Evolutionary conservation across 2,888 invertebrate species (phyloP).

Genomic region (Drymonia ruficornis): DNA sequence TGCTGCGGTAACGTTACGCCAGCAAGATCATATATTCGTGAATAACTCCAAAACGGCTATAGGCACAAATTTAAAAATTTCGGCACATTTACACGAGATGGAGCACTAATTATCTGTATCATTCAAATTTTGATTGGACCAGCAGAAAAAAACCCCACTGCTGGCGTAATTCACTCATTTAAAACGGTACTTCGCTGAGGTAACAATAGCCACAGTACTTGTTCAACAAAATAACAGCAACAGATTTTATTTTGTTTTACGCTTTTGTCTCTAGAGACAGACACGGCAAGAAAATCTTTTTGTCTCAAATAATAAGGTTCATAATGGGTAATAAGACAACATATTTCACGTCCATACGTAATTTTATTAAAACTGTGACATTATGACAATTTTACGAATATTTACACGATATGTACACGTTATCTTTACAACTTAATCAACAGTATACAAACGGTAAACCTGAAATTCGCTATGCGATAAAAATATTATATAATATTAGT

Average conservation of each 20-base stretch:
- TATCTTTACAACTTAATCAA: slow-evolving; percentile 61
- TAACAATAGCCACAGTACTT: slow-evolving; percentile 12
- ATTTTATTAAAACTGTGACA: slow-evolving; percentile 75
- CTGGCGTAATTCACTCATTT: too few species aligned
- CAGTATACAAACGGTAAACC: slow-evolving; percentile 70
- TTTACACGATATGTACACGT: slow-evolving; percentile 83
- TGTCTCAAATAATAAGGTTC: slow-evolving; percentile 4
- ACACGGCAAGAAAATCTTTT: not conserved
- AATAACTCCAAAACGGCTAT: too few species aligned
- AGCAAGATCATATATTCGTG: too few species aligned
- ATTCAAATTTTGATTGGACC: too few species aligned
- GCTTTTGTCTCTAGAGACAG: not conserved
- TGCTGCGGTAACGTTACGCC: too few species aligned
- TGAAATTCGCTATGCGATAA: slow-evolving; percentile 72
- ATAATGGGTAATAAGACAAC: slow-evolving; percentile 10
- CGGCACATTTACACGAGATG: too few species aligned
- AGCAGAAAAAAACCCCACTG: too few species aligned
- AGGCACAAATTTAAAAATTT: too few species aligned
- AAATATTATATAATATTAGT: slow-evolving; percentile 68
- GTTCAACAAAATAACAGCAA: slow-evolving; percentile 13
- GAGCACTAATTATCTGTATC: too few species aligned
- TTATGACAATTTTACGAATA: slow-evolving; percentile 71
- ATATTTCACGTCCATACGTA: slow-evolving; percentile 55
- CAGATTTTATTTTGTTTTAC: not conserved
- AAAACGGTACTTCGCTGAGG: too few species aligned